Base-by-base conservation (phyloP, 2,888 invertebrate species). In the Athrips mouffetella region DNA sequence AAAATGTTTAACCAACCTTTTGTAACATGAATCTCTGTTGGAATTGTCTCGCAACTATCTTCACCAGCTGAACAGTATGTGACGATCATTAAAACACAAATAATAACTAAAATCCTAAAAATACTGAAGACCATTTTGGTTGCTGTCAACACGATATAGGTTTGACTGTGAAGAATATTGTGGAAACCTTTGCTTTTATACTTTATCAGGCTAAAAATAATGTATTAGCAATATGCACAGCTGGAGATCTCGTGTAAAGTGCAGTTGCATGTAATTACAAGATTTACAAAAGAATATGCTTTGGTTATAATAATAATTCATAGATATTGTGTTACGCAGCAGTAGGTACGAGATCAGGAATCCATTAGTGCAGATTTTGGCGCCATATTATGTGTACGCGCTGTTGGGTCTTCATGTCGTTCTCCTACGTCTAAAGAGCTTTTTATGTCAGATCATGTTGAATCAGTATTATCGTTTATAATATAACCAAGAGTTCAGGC, bases 21-120 rank as follows among this genome's bases (percentile, higher is more conserved):
- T 42, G 93, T 94, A 53, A 97, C 89, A 73, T 96, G 96, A 66
- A 97, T 93, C 79, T 96, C 95, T 6, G 95, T 94, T 45, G 94
- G 93, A 49, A 96, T 80, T 2, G 96, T 96, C 80, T 96, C 96
- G 75, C 96, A 97, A 58, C 91, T 92, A 79, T 95, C 95, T 64
- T 94, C 94, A 21, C 76, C 76, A 39, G 61, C 67, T 60, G 25
- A 53, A 31, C 31, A 31, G 10, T 21, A 31, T 8, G 11, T 21
- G 6, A 44, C 21, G 6, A 44, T 21, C 20, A 31, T 21, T 42
- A 29, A 13, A 18, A 11, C 18, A 33, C 23, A 21, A 42, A 18
- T 29, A 30, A 29, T 6, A 21, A 30, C 13, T 13, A 41, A 30
- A 42, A 10, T 42, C 21, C 15, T 35, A 42, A 11, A 13, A 29